Evolutionary conservation across 2,797 vertebrate genomes (phyloP).

Genomic region (Rhyacichthys aspro): DNA sequence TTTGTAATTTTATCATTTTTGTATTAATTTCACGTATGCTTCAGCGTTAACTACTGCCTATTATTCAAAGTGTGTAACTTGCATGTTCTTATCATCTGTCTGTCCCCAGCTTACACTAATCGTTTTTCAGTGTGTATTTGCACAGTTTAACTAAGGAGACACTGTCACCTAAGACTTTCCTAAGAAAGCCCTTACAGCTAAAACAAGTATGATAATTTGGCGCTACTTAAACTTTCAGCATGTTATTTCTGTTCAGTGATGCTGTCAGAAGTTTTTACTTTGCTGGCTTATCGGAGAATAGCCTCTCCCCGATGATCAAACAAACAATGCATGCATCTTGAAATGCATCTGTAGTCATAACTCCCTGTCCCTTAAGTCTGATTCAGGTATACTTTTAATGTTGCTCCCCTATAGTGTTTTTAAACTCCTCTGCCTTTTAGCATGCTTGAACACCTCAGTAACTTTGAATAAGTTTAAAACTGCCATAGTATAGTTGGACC

Average conservation of each 20-base stretch:
- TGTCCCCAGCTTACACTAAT: slow-evolving; percentile 45
- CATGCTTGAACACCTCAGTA: slow-evolving; percentile 64
- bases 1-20: slow-evolving; percentile 85
- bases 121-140: slow-evolving; percentile 65
- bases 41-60: slow-evolving; percentile 84
- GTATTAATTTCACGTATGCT: slow-evolving; percentile 83
- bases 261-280: slow-evolving; percentile 28
- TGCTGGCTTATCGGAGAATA: slow-evolving; percentile 36
- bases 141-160: slow-evolving; percentile 53
- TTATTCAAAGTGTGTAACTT: slow-evolving; percentile 78
- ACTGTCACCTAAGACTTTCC: slow-evolving; percentile 13
- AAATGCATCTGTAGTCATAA: slow-evolving; percentile 31
- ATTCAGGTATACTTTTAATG: slow-evolving; percentile 42
- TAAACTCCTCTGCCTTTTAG: slow-evolving; percentile 41
- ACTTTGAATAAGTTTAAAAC: slow-evolving; percentile 73
- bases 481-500: slow-evolving; percentile 84
- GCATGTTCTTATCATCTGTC: slow-evolving; percentile 74
- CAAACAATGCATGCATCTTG: slow-evolving; percentile 59
- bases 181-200: slow-evolving; percentile 27
- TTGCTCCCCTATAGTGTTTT: slow-evolving; percentile 45
- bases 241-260: slow-evolving; percentile 43
- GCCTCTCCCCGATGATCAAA: slow-evolving; percentile 22
- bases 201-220: not conserved
- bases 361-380: slow-evolving; percentile 23
- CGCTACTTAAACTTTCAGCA: slow-evolving; percentile 5